Conservation (phyloP, 2,797 vertebrate species). For the Delichon dasypus region DNA sequence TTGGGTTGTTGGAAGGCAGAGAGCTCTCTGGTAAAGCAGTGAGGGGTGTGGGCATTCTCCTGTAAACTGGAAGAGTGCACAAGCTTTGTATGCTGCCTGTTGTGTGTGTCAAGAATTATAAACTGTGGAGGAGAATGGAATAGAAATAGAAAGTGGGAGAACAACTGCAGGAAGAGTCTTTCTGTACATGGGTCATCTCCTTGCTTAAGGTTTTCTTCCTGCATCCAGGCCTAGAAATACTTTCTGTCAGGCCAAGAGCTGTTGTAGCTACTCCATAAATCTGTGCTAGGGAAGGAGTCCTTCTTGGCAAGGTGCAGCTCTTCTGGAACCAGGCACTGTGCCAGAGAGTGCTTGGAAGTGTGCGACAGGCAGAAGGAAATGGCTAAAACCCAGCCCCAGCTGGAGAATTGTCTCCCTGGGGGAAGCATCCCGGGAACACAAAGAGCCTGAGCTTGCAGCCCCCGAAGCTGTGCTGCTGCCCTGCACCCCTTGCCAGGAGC, state of each 20-base stretch:
- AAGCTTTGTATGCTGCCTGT: not conserved
- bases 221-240: not conserved
- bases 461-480: not conserved
- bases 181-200: accelerated
- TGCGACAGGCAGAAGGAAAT: not conserved
- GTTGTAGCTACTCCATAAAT: not conserved
- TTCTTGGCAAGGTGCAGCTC: not conserved
- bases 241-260: not conserved
- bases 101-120: not conserved
- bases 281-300: not conserved
- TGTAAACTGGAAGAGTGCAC: not conserved
- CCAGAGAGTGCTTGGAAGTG: not conserved
- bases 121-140: not conserved
- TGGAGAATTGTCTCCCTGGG: not conserved
- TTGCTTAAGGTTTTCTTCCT: not conserved
- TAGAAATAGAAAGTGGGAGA: not conserved
- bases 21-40: not conserved
- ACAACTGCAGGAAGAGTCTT: not conserved
- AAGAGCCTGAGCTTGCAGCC: not conserved
- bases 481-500: not conserved
- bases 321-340: not conserved
- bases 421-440: not conserved
- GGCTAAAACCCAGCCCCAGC: not conserved
- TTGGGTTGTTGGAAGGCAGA: not conserved
- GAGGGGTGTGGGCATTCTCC: not conserved